phyloP scores from a whole-genome alignment of 1,140 invertebrate genomes.

The Drosophila sp. region DNA sequence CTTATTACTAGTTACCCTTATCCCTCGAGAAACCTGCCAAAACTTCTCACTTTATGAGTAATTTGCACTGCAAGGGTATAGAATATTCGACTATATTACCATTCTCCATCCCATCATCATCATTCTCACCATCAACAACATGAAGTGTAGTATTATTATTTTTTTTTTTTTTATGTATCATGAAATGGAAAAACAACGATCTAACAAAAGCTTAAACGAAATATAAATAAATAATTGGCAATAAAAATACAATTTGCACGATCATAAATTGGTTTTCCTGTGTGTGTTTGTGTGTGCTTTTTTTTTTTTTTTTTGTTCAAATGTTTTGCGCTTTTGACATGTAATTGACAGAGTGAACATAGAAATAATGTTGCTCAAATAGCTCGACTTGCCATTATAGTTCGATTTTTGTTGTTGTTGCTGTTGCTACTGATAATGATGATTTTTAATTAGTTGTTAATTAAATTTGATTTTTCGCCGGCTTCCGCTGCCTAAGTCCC shows the following conservation, averaged over 20 bases:
- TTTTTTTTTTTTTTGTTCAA: slow-evolving; percentile 21
- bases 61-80: not conserved
- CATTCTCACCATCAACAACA: not conserved
- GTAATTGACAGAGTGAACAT: slow-evolving; percentile 42
- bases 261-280: slow-evolving; percentile 67
- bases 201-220: slow-evolving; percentile 63
- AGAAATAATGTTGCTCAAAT: slow-evolving; percentile 4
- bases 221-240: slow-evolving; percentile 78
- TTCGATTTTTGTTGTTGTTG: slow-evolving; percentile 38
- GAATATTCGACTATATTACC: not conserved
- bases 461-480: slow-evolving; percentile 68
- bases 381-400: not conserved
- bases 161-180: slow-evolving; percentile 10
- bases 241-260: slow-evolving; percentile 81
- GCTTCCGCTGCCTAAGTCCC: slow-evolving; percentile 45
- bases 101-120: not conserved
- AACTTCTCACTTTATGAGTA: too few species aligned
- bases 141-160: not conserved
- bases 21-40: too few species aligned
- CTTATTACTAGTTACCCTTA: too few species aligned
- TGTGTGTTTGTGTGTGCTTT: slow-evolving; percentile 24
- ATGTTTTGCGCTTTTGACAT: slow-evolving; percentile 38
- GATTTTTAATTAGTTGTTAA: slow-evolving; percentile 47
- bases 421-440: slow-evolving; percentile 8
- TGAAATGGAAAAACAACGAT: slow-evolving; percentile 19